Conservation (phyloP, 2,888 invertebrate genomes). For the Trissoscelio sp. region DNA sequence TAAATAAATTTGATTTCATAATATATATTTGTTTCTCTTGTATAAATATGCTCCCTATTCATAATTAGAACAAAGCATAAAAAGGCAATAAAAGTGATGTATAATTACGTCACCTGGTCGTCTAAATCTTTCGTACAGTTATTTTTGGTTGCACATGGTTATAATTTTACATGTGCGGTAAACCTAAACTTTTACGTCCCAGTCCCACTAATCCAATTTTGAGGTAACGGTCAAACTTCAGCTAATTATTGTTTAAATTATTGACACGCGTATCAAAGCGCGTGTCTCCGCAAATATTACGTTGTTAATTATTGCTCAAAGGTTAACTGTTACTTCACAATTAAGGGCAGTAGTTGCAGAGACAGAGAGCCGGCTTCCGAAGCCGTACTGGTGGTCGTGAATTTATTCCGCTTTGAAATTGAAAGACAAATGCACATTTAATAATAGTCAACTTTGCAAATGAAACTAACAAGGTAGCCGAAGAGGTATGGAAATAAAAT, state of each 20-base stretch:
- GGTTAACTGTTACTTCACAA: slow-evolving; percentile 22
- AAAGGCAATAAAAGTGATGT: not conserved
- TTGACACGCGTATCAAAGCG: slow-evolving; percentile 69
- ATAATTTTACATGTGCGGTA: slow-evolving; percentile 7
- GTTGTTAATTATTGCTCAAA: slow-evolving; percentile 1
- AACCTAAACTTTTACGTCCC: slow-evolving; percentile 19
- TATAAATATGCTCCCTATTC: not conserved
- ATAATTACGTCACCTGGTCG: not conserved
- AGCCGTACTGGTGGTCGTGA: not conserved
- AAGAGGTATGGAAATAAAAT: not conserved
- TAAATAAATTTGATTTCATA: too few relatives aligned
- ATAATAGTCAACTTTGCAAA: slow-evolving; percentile 16
- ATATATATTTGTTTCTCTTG: too few relatives aligned
- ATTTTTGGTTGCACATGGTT: slow-evolving; percentile 1
- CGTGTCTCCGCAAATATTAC: not conserved
- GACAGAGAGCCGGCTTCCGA: not conserved
- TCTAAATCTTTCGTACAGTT: slow-evolving; percentile 24
- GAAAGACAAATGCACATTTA: slow-evolving; percentile 25
- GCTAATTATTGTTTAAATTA: slow-evolving; percentile 77
- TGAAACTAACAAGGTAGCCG: not conserved
- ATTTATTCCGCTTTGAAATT: slow-evolving; percentile 15
- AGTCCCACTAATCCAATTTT: not conserved
- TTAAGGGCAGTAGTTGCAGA: slow-evolving; percentile 7
- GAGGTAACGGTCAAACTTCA: slow-evolving; percentile 75
- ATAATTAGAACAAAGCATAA: too few relatives aligned